Percentiles rank a stretch among this genome's conserved stretches.
Evolutionary conservation across 2,113 vertebrate genomes (phyloP).

Genomic region (Lagenorhynchus albirostris): DNA sequence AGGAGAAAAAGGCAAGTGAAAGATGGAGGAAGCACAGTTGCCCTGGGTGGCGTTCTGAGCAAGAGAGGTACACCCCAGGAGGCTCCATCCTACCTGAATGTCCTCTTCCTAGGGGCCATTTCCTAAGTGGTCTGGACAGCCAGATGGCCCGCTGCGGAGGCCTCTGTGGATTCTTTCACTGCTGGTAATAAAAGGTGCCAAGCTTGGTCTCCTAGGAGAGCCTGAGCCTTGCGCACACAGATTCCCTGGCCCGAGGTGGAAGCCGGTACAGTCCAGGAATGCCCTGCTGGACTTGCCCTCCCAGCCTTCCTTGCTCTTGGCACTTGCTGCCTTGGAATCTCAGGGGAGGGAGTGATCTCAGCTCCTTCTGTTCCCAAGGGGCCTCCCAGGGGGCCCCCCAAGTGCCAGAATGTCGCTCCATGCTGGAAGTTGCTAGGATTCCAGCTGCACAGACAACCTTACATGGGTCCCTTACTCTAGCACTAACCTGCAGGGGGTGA

Average conservation of each 20-base stretch:
- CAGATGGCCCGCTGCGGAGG: background rate
- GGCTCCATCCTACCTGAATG: background rate
- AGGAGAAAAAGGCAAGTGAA: background rate
- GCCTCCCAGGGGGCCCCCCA: background rate
- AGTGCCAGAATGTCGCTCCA: background rate
- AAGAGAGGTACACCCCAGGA: background rate
- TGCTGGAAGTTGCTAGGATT: background rate
- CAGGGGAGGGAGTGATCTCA: background rate
- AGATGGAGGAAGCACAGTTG: background rate
- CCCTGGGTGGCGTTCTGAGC: background rate
- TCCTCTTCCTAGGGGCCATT: background rate
- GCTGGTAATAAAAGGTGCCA: background rate
- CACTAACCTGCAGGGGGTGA: background rate
- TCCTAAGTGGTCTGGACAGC: background rate
- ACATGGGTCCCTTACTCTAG: background rate
- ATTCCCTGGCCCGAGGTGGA: background rate
- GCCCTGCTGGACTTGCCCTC: background rate
- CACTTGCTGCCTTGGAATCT: background rate
- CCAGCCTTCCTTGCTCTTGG: background rate
- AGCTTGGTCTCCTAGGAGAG: background rate
- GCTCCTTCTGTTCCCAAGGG: background rate
- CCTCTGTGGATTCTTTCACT: background rate
- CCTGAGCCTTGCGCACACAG: background rate
- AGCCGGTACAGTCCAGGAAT: background rate
- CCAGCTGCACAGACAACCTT: background rate